Evolutionary conservation across 2,888 invertebrate genomes (phyloP).

Genomic region (Drosophila rubida): DNA sequence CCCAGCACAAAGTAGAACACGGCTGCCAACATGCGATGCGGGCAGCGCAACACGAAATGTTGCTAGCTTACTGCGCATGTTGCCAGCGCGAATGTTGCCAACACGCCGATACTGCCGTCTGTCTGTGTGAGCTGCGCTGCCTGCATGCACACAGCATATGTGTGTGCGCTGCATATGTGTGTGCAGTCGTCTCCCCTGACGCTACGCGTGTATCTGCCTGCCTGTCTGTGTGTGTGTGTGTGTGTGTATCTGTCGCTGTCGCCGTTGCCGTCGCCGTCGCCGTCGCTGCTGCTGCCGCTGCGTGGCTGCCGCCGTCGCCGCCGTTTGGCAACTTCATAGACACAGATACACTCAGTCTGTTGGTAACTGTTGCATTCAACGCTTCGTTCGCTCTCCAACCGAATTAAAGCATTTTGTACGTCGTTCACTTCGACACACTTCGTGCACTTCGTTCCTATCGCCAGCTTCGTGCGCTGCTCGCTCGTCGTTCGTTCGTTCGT

Average conservation of each 20-base stretch:
- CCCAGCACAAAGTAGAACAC: constrained; percentile 49
- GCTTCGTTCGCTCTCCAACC: constrained; percentile 81
- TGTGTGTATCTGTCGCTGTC: constrained; percentile 22
- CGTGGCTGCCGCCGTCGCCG: constrained; percentile 52
- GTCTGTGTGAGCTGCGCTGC: constrained; percentile 16
- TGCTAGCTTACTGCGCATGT: constrained; percentile 60
- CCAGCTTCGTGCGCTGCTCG: constrained; percentile 17
- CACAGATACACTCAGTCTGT: constrained; percentile 82
- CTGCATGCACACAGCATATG: constrained; percentile 21
- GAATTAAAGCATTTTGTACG: constrained; percentile 35
- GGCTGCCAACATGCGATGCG: constrained; percentile 32
- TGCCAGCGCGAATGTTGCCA: constrained; percentile 52
- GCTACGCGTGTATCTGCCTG: constrained; percentile 13
- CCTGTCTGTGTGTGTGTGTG: constrained; percentile 5
- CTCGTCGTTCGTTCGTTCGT: constrained; percentile 23
- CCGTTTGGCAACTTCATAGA: constrained; percentile 82
- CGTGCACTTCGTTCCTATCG: neutral
- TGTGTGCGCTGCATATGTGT: constrained; percentile 31
- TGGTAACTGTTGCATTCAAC: constrained; percentile 85
- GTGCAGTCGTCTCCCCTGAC: constrained; percentile 11
- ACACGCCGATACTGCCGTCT: neutral
- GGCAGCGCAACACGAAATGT: constrained; percentile 42
- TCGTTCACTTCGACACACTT: neutral
- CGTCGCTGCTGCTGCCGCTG: constrained; percentile 62
- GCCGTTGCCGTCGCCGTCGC: constrained; percentile 15